These are phyloP conservation scores for Oeneis ivallda DNA, from an alignment of 2,888 invertebrate species.

Conservation along the genomic window DNA sequence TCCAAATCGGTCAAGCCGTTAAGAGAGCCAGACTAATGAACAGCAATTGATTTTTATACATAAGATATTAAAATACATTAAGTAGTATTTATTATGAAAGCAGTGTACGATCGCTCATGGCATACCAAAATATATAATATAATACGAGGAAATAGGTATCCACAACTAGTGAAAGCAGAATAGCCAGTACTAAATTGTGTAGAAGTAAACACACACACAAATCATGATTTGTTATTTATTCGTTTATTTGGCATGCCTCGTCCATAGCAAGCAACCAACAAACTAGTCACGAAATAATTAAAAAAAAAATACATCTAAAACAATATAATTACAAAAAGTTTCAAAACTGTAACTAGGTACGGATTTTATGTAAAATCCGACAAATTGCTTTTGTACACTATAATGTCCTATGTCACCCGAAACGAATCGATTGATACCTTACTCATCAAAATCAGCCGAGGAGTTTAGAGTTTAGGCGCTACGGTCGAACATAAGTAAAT, in stretches of 20 bases:
- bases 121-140: constrained; percentile 4
- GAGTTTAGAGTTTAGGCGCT: too few relatives aligned
- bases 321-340: background rate
- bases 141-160: constrained; percentile 22
- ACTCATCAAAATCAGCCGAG: background rate
- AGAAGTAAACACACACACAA: constrained; percentile 10
- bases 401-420: too few relatives aligned
- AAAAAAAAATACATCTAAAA: constrained; percentile 24
- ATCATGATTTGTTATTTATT: too few relatives aligned
- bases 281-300: constrained; percentile 6
- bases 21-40: too few relatives aligned
- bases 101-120: background rate
- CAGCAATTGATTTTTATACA: too few relatives aligned
- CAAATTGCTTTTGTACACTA: too few relatives aligned
- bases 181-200: constrained; percentile 16
- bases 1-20: too few relatives aligned
- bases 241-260: too few relatives aligned
- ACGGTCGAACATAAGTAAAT: too few relatives aligned
- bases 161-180: constrained; percentile 31
- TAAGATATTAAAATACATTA: background rate
- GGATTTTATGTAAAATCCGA: too few relatives aligned
- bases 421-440: too few relatives aligned
- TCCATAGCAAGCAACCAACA: background rate
- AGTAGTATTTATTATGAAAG: constrained; percentile 3
- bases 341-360: background rate